Conservation (phyloP, 2,888 invertebrate genomes). For the Exephanes ischioxanthus region DNA sequence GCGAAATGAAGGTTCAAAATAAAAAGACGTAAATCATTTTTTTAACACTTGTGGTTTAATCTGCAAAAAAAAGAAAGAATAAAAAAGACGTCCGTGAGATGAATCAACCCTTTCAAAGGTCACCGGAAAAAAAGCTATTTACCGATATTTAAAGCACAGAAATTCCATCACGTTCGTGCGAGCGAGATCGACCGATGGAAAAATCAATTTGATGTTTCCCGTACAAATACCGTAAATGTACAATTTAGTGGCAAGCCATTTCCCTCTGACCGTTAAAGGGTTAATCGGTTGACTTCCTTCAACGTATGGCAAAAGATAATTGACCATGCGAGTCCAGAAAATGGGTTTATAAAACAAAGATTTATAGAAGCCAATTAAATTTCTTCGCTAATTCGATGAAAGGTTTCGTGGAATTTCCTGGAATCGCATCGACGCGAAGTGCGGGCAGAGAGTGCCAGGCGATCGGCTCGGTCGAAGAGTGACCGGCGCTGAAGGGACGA, state of each 20-base stretch:
- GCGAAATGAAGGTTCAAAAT: too few species aligned
- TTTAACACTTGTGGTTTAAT: neutral
- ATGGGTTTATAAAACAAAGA: neutral
- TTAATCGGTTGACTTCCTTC: neutral
- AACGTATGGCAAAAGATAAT: neutral
- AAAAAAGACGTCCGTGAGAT: neutral
- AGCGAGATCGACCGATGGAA: neutral
- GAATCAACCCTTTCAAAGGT: neutral
- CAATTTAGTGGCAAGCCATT: neutral
- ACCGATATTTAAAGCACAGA: neutral
- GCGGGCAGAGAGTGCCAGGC: constrained; percentile 1
- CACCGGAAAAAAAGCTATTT: neutral
- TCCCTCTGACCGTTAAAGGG: neutral
- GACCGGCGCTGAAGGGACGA: constrained; percentile 28
- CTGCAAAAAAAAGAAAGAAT: too few species aligned
- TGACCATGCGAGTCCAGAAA: neutral
- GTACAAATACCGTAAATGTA: too few species aligned
- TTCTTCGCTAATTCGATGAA: neutral
- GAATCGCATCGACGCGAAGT: constrained; percentile 4
- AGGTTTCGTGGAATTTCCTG: constrained; percentile 15
- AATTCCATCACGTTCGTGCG: neutral
- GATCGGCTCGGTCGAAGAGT: constrained; percentile 39
- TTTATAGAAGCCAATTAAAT: neutral
- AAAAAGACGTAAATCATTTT: neutral
- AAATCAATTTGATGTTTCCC: neutral